Evolutionary conservation across 2,888 invertebrate genomes (phyloP).

Genomic region (Fissipunctia ypsillon): DNA sequence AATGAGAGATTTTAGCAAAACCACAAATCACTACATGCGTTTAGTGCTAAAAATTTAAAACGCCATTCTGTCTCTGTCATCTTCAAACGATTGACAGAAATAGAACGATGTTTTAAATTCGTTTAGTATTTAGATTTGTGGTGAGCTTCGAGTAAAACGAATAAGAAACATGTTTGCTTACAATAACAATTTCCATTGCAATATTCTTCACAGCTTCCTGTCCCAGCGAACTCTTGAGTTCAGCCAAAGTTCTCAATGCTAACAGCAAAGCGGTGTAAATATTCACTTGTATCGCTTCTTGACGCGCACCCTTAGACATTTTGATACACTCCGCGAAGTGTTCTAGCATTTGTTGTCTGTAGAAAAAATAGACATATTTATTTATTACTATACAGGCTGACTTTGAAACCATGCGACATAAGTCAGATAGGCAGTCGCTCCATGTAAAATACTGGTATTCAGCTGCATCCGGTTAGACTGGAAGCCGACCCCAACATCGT

Average conservation of each 20-base stretch:
- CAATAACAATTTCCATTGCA: constrained; percentile 95
- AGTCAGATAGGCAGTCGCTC: too few relatives aligned
- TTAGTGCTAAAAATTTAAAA: too few relatives aligned
- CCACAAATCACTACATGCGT: too few relatives aligned
- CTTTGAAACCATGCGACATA: too few relatives aligned
- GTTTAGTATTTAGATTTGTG: background rate
- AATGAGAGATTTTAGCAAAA: background rate
- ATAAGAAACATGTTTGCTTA: constrained; percentile 74
- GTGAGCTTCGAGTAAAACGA: background rate
- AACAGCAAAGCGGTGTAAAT: constrained; percentile 98
- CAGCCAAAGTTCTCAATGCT: constrained; percentile 96
- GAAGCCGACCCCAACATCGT: too few relatives aligned
- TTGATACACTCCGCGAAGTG: constrained; percentile 99
- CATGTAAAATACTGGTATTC: too few relatives aligned
- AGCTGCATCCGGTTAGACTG: too few relatives aligned
- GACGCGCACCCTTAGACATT: constrained; percentile 97
- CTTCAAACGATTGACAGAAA: background rate
- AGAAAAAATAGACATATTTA: constrained; percentile 5
- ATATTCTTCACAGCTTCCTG: constrained; percentile 97
- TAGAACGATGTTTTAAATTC: background rate
- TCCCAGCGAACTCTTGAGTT: constrained; percentile 95
- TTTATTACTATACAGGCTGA: too few relatives aligned
- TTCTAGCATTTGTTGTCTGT: constrained; percentile 97
- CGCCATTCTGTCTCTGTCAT: background rate
- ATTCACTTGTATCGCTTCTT: constrained; percentile 99